Evolutionary conservation across 2,888 invertebrate species (phyloP), one percentile per base, ranked within the genome.

Genomic region (Dynastes hyllus): DNA sequence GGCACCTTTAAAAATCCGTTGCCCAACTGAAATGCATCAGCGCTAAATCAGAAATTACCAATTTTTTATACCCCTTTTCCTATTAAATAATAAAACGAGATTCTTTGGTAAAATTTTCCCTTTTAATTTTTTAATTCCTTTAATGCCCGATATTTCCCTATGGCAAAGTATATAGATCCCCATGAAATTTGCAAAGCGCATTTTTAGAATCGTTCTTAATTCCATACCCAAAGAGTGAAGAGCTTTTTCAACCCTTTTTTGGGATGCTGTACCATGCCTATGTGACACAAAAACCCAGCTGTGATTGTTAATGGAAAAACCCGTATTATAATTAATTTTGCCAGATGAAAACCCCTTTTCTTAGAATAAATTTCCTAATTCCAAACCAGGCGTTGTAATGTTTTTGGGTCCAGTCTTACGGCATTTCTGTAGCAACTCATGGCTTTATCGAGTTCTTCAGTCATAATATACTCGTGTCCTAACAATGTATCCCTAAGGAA

Each of bases 331-430:
- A 88, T 98, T 96, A 81, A 96, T 92, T 98, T 97, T 0, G 99
- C 98, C 80, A 97, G 90, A 85, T 94, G 94, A 90, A 95, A 98
- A 82, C 98, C 95, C 88, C 99, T 99, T 88, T 98, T 98, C 85
- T 98, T 97, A 79, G 98, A 98, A 88, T 97, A 98, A 81, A 99
- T 98, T 84, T 96, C 29, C 98, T 99, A 82, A 99, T 95, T 75
- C 99, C 99, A 89, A 97, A 99, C 98, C 98, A 98, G 6, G 99
- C 98, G 86, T 98, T 98, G 87, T 99, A 99, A 90, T 98, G 98
- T n/a, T 77, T 98, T 92, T 0, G 96, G 94, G 90, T 98, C 97
- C 77, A 98, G 93, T 82, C 96, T 92, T 55, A 98, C 94, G 1
- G 98, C 98, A 83, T 95, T 96, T 84, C 98, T 92, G 88, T 98